Evolutionary conservation across 1,140 invertebrate species (phyloP).

Genomic region (Magallana angulata): DNA sequence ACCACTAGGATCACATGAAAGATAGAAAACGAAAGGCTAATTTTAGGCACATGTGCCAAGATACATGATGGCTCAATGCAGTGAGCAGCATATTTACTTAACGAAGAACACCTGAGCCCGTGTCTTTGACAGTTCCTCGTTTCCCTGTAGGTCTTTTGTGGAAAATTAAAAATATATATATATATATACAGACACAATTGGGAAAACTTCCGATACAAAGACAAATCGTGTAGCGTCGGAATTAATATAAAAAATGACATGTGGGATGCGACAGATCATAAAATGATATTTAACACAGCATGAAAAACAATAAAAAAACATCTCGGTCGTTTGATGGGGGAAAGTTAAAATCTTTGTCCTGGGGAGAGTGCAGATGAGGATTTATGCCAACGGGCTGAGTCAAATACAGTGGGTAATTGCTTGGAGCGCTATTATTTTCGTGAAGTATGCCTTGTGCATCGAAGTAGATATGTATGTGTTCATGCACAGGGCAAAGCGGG

Average conservation of each 20-base stretch:
- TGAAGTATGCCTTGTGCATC: not conserved
- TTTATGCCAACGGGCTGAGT: not conserved
- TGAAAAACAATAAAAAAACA: not conserved
- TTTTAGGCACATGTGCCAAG: conserved; percentile 8
- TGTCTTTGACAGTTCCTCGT: too few relatives aligned
- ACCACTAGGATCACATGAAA: not conserved
- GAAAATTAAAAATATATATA: too few relatives aligned
- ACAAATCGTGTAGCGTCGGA: not conserved
- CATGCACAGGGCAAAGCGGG: not conserved
- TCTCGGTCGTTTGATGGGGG: not conserved
- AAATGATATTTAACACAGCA: not conserved
- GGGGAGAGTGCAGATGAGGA: not conserved
- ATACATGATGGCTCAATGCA: not conserved
- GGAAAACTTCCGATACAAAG: too few relatives aligned
- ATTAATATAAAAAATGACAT: not conserved
- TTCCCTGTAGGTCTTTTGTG: too few relatives aligned
- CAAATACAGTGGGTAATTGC: not conserved
- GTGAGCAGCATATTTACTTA: not conserved
- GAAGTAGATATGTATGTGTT: not conserved
- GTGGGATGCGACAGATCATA: not conserved
- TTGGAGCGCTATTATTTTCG: not conserved
- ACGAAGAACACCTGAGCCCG: conserved; percentile 8
- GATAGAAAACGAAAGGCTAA: not conserved
- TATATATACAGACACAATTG: too few relatives aligned
- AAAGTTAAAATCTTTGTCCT: not conserved